Percentiles rank a stretch among this genome's conserved stretches.
These are phyloP conservation scores for Arothron firmamentum DNA, from an alignment of 2,113 vertebrate species.

Conservation along the genomic window DNA sequence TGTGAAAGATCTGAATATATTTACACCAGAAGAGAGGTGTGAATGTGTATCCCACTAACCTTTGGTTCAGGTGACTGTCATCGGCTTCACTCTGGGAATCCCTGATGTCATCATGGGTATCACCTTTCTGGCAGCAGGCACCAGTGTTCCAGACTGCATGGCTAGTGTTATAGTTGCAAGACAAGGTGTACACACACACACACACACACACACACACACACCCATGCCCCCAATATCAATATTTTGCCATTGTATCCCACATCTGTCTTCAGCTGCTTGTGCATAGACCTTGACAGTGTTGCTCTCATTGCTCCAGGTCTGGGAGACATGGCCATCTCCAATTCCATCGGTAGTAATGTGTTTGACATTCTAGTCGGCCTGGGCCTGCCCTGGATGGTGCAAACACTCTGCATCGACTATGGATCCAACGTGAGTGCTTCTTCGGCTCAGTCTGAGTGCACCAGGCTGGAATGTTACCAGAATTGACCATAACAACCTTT, in stretches of 20 bases:
- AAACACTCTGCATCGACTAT: constrained; percentile 90
- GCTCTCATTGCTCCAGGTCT: constrained; percentile 74
- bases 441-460: constrained; percentile 4
- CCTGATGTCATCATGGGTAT: constrained; percentile 98
- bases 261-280: neutral
- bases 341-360: constrained; percentile 94
- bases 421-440: constrained; percentile 83
- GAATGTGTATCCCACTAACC: neutral
- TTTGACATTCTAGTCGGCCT: constrained; percentile 96
- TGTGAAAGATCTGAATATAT: too few relatives aligned
- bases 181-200: constrained; percentile 80
- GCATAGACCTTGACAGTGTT: constrained; percentile 28
- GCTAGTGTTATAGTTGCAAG: constrained; percentile 92
- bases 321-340: constrained; percentile 96
- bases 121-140: constrained; percentile 92
- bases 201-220: too few relatives aligned
- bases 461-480: constrained; percentile 6
- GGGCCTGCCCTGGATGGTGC: constrained; percentile 88
- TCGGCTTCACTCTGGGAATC: constrained; percentile 91
- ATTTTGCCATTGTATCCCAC: neutral
- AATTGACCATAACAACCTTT: constrained; percentile 12
- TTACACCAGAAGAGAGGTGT: neutral
- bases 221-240: neutral
- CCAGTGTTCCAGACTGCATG: constrained; percentile 96
- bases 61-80: constrained; percentile 84